Percentiles rank a stretch among this genome's conserved stretches.
These are phyloP conservation scores for Pogonocherus hispidulus DNA, from an alignment of 2,888 invertebrate species.

Conservation along the genomic window DNA sequence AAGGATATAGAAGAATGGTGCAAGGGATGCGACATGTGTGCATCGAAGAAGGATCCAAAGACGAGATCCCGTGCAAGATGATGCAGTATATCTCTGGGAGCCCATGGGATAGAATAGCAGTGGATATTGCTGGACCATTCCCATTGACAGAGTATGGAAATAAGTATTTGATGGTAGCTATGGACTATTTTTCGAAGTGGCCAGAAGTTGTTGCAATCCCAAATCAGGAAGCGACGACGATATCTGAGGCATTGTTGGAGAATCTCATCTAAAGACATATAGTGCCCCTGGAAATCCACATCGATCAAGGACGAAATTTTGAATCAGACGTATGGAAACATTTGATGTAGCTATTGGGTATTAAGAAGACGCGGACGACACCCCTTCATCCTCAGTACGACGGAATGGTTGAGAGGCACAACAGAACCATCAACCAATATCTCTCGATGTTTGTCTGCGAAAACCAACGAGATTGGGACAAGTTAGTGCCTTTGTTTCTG, in stretches of 20 bases:
- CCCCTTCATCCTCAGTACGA: slow-evolving; percentile 53
- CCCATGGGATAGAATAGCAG: slow-evolving; percentile 28
- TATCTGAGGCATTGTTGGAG: slow-evolving; percentile 51
- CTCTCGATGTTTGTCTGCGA: slow-evolving; percentile 28
- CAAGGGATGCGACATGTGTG: neutral
- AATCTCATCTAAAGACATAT: slow-evolving; percentile 45
- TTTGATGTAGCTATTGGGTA: slow-evolving; percentile 12
- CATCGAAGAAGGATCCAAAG: slow-evolving; percentile 4
- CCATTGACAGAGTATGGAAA: slow-evolving; percentile 25
- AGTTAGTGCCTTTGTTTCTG: neutral
- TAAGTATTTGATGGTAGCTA: slow-evolving; percentile 37
- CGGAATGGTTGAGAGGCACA: slow-evolving; percentile 47
- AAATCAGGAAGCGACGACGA: slow-evolving; percentile 54
- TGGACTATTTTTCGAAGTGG: slow-evolving; percentile 48
- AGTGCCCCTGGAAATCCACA: slow-evolving; percentile 33
- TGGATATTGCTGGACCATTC: slow-evolving; percentile 44
- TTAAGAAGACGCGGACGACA: slow-evolving; percentile 49
- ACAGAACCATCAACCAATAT: no score
- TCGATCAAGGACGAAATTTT: slow-evolving; percentile 44
- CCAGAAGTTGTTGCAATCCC: slow-evolving; percentile 53
- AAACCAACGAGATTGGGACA: neutral
- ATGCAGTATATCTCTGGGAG: neutral
- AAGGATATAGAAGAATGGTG: neutral
- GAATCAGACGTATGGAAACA: slow-evolving; percentile 36
- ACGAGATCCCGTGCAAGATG: slow-evolving; percentile 15